Base-by-base conservation (phyloP, 2,888 invertebrate species). In the Tyria jacobaeae region DNA sequence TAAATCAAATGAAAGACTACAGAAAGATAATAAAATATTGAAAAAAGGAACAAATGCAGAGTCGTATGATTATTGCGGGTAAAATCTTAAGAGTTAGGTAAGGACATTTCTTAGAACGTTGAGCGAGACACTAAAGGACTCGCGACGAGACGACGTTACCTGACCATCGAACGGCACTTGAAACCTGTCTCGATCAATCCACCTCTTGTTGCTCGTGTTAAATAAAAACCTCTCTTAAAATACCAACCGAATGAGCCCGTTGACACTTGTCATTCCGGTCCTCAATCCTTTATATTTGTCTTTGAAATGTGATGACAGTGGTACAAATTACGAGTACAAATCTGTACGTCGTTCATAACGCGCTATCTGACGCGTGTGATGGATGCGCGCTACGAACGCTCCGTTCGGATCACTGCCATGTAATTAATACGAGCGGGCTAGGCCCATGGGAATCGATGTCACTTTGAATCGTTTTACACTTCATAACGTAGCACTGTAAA, bases 241-340 rank as follows among this genome's bases (percentile, higher is more conserved):
- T 92, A 89, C 91, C 92, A 92, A 80, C 85, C 85, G 85, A 90
- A 91, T 87, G 91, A 87, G 85, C 86, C 78, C 87, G 84, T 86
- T 91, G 91, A 91, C 94, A 92, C 92, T 93, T 90, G 92, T 94
- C 93, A 93, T 91, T 90, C 91, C 88, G 88, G 88, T 86, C 86
- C 89, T 90, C 94, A 89, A 94, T 92, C 89, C 92, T 93, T 94
- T 94, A 93, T 93, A 92, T 93, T 94, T 94, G 94, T 94, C 94
- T 94, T 94, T 93, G 92, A 94, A 93, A 93, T 93, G 93, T 93
- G 94, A 94, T 94, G 94, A 94, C 94, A 94, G 92, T 91, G 89
- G 91, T 94, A 94, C 94, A 94, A 94, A 94, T 94, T 92, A 94
- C 90, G 89, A 88, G 80, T 90, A 94, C 94, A 93, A 92, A 94